Conservation (phyloP, 2,113 vertebrate genomes). For the Mystacornis crossleyi region DNA sequence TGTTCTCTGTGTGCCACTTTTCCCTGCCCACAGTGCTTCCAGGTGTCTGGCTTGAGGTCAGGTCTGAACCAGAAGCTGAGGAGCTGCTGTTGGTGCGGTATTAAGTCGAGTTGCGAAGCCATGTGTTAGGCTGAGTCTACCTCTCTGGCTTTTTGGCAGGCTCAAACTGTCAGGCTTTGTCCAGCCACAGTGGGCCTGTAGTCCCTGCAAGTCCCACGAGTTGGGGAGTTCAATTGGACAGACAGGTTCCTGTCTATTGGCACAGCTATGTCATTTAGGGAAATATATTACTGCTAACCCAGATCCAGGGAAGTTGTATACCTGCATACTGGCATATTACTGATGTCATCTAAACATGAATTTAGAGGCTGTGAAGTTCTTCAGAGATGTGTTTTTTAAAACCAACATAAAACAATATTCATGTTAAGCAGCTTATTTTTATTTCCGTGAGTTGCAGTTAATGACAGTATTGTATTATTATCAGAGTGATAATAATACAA, state of each 20-base stretch:
- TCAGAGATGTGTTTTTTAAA: neutral
- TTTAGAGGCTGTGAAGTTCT: neutral
- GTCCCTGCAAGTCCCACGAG: neutral
- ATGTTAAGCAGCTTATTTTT: neutral
- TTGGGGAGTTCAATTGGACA: neutral
- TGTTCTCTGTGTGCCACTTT: neutral
- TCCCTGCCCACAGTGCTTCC: neutral
- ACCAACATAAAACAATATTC: neutral
- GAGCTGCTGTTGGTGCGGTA: neutral
- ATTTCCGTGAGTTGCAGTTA: neutral
- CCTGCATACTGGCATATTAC: neutral
- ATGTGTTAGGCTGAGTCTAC: neutral
- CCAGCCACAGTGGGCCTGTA: neutral
- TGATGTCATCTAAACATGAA: neutral
- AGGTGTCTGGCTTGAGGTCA: neutral
- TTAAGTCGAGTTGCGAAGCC: neutral
- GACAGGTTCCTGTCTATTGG: neutral
- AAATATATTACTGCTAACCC: neutral
- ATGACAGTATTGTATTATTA: neutral
- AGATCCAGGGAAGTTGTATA: neutral
- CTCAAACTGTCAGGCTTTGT: neutral
- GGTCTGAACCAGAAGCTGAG: neutral
- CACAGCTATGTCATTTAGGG: neutral
- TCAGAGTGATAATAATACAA: neutral
- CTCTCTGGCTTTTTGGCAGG: neutral